phyloP scores from a whole-genome alignment of 2,113 vertebrate genomes.

The Charina bottae region DNA sequence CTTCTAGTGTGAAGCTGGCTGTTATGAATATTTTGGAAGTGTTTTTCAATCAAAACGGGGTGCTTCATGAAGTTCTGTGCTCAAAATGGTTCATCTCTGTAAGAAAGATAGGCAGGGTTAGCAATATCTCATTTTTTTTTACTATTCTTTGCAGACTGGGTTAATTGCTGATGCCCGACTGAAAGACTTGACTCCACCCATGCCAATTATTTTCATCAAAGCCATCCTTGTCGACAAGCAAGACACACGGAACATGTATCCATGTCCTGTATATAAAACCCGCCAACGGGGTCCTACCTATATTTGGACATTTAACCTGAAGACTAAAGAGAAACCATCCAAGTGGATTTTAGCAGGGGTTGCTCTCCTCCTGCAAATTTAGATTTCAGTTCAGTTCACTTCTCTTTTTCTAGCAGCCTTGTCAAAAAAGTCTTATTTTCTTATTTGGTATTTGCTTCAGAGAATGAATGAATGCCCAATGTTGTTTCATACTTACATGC shows the following conservation, averaged over 20 bases:
- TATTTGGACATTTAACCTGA: conserved; percentile 93
- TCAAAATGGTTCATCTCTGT: neutral
- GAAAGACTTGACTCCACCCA: conserved; percentile 86
- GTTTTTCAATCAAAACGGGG: neutral
- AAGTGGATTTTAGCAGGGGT: conserved; percentile 95
- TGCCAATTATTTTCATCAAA: conserved; percentile 90
- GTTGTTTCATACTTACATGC: neutral
- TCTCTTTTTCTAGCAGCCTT: neutral
- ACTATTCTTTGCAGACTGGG: conserved; percentile 74
- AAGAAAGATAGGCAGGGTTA: neutral
- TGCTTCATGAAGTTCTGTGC: neutral
- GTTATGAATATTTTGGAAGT: neutral
- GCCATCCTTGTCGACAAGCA: conserved; percentile 87
- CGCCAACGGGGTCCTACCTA: conserved; percentile 90
- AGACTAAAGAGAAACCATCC: conserved; percentile 88
- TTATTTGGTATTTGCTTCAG: neutral
- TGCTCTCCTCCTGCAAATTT: conserved; percentile 88
- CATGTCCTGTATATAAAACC: conserved; percentile 92
- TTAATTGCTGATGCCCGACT: conserved; percentile 84
- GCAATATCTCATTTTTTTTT: neutral
- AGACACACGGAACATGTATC: conserved; percentile 79
- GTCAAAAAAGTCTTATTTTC: fast-evolving
- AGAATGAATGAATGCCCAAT: neutral
- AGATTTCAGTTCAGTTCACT: conserved; percentile 25
- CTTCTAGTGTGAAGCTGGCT: neutral